phyloP scores from a whole-genome alignment of 2,888 invertebrate species.

The Brachynemurus nebulosus region DNA sequence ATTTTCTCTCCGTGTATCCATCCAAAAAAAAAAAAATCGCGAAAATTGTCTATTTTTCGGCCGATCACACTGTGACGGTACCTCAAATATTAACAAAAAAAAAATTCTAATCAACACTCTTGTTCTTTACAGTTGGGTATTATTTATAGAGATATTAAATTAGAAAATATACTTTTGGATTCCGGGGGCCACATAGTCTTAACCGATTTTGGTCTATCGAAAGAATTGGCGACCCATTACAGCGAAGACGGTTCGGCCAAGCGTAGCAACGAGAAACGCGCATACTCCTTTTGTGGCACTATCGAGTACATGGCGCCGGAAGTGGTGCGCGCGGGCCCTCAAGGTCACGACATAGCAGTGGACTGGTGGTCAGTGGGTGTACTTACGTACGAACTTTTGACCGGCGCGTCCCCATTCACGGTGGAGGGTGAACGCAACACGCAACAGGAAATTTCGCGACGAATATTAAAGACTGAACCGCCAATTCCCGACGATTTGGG shows the following conservation, averaged over 20 bases:
- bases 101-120: constrained; percentile 8
- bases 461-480: constrained; percentile 80
- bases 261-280: constrained; percentile 48
- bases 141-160: constrained; percentile 93
- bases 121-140: constrained; percentile 70
- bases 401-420: constrained; percentile 95
- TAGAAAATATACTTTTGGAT: constrained; percentile 94
- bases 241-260: constrained; percentile 26
- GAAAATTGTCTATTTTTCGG: too few relatives aligned
- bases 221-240: constrained; percentile 61
- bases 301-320: constrained; percentile 95
- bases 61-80: too few relatives aligned
- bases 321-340: constrained; percentile 65
- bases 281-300: constrained; percentile 96
- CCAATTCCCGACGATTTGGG: constrained; percentile 78
- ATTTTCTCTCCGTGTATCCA: too few relatives aligned
- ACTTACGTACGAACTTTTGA: constrained; percentile 87
- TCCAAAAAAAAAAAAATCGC: too few relatives aligned
- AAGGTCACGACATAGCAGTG: constrained; percentile 91
- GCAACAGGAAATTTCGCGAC: constrained; percentile 84
- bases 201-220: constrained; percentile 95
- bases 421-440: constrained; percentile 88
- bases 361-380: constrained; percentile 99
- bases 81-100: neutral
- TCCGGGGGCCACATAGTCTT: constrained; percentile 88